Evolutionary conservation across 2,113 vertebrate genomes (phyloP).

Genomic region (Ardeotis arabs): DNA sequence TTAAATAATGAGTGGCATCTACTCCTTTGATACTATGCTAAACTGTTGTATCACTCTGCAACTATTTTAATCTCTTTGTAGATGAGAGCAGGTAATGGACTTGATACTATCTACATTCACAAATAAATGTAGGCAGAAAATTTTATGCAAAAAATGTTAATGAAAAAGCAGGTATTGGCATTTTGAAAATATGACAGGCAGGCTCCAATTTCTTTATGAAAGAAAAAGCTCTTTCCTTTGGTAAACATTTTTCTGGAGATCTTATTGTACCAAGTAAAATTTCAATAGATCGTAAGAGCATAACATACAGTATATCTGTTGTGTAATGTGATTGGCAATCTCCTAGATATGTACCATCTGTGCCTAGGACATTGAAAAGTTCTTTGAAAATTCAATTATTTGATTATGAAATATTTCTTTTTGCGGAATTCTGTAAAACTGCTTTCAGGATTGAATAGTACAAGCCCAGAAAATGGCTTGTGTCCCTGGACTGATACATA

Average conservation of each 20-base stretch:
- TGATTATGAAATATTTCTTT: slow-evolving; percentile 38
- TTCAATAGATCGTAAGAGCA: neutral
- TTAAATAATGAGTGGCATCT: neutral
- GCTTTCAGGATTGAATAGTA: slow-evolving; percentile 46
- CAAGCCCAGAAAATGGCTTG: slow-evolving; percentile 14
- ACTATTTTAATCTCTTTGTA: neutral
- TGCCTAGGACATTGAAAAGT: neutral
- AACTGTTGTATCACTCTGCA: neutral
- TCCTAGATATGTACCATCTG: neutral
- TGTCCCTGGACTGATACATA: slow-evolving; percentile 61
- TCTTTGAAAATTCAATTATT: slow-evolving; percentile 44
- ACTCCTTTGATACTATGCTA: neutral
- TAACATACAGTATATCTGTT: neutral
- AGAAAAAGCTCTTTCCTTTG: neutral
- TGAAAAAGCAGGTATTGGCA: neutral
- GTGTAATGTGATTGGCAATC: neutral
- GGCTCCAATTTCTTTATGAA: neutral
- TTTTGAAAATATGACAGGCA: neutral
- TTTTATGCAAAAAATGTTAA: neutral
- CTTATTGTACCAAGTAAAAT: neutral
- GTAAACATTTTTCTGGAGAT: neutral
- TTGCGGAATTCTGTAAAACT: slow-evolving; percentile 49
- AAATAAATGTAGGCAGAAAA: neutral
- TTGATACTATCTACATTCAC: neutral
- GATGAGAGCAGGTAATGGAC: neutral